A percentile compares a stretch with the other conserved stretches of the same genome.
phyloP scores from a whole-genome alignment of 2,888 invertebrate species.

The Macrophya alboannulata region DNA sequence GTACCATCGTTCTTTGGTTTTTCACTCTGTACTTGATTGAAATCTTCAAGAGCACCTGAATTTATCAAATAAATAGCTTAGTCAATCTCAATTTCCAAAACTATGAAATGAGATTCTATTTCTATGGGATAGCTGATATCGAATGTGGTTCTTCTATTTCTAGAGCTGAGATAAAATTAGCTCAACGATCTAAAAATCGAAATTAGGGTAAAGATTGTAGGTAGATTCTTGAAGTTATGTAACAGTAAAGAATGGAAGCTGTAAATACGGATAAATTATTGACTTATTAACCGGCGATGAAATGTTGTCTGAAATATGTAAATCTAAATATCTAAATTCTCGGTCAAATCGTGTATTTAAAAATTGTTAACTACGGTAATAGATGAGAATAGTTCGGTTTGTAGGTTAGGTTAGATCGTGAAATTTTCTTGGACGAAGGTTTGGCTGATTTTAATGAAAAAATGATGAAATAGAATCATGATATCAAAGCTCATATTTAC shows the following conservation, averaged over 20 bases:
- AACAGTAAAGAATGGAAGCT: not conserved
- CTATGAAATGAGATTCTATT: constrained; percentile 36
- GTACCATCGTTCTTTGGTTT: constrained; percentile 62
- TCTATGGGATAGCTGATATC: not conserved
- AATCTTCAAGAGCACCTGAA: constrained; percentile 86
- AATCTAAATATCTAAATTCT: not conserved
- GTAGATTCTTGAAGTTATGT: not conserved
- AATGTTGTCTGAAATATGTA: not conserved
- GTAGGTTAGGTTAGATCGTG: constrained; percentile 65
- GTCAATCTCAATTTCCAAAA: not conserved
- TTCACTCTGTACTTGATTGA: constrained; percentile 77
- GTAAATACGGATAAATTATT: not conserved
- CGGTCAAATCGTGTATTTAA: constrained; percentile 4
- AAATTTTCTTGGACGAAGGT: not conserved
- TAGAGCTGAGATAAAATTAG: not conserved
- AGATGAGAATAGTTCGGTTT: constrained; percentile 1
- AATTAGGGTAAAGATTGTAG: not conserved
- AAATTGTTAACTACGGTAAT: not conserved
- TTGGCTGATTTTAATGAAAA: not conserved
- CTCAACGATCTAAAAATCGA: not conserved
- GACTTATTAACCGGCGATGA: not conserved
- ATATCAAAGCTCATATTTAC: constrained; percentile 81
- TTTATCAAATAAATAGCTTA: constrained; percentile 57
- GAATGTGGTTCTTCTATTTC: not conserved
- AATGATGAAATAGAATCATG: not conserved